Conservation (phyloP, 2,113 vertebrate genomes). For the Grammomys surdaster region DNA sequence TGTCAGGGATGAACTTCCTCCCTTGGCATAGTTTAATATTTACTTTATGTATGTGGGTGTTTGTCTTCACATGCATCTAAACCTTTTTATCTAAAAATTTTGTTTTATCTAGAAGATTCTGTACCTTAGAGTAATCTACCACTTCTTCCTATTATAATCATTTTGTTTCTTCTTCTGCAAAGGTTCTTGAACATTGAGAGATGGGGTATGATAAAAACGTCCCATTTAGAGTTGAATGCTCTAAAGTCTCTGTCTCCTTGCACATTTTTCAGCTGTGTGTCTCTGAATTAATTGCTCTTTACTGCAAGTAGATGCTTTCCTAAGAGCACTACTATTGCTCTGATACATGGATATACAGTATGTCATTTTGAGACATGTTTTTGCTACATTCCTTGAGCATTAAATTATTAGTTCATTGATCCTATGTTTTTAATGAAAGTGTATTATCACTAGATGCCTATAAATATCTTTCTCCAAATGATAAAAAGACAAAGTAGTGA, state of each 20-base stretch:
- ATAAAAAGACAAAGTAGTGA: not conserved
- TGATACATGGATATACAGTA: not conserved
- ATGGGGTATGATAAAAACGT: not conserved
- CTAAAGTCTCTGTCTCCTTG: not conserved
- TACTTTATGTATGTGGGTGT: not conserved
- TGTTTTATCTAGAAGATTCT: not conserved
- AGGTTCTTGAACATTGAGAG: not conserved
- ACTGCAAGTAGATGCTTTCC: not conserved
- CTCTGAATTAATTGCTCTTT: not conserved
- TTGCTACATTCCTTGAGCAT: not conserved
- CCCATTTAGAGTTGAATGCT: not conserved
- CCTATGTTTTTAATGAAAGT: not conserved
- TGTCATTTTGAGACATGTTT: not conserved
- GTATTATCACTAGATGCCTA: not conserved
- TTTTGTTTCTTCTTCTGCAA: not conserved
- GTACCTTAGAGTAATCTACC: not conserved
- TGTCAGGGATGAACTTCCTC: not conserved
- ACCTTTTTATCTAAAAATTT: not conserved
- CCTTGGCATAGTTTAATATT: not conserved
- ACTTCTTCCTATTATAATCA: too few species aligned
- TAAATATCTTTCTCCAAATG: not conserved
- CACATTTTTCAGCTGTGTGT: not conserved
- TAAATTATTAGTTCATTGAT: not conserved
- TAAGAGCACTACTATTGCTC: not conserved
- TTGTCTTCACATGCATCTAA: not conserved